Evolutionary conservation across 2,113 vertebrate species (phyloP).

Genomic region (Aythya baeri): DNA sequence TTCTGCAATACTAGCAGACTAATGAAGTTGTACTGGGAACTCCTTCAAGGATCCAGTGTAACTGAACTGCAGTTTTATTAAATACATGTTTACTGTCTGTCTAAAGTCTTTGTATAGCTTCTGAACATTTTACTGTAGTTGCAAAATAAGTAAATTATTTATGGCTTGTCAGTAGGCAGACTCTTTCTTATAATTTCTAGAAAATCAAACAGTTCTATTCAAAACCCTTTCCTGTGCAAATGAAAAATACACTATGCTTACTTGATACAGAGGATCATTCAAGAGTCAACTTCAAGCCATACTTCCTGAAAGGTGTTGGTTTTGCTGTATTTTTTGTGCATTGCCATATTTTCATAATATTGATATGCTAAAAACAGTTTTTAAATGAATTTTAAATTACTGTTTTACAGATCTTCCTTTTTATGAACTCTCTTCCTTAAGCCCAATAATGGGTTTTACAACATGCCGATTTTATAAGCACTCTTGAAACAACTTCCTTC

Average conservation of each 20-base stretch:
- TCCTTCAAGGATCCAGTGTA: conserved; percentile 88
- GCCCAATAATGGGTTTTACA: background rate
- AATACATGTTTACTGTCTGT: conserved; percentile 68
- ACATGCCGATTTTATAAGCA: background rate
- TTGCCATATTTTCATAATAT: background rate
- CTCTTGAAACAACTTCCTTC: background rate
- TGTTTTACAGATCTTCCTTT: background rate
- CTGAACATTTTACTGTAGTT: conserved; percentile 73
- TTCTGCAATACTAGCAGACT: conserved; percentile 82
- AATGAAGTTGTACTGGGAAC: conserved; percentile 92
- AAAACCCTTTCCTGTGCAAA: background rate
- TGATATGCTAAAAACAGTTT: background rate
- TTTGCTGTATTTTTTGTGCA: background rate
- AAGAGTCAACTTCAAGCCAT: background rate
- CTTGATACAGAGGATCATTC: background rate
- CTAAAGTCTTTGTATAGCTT: conserved; percentile 78
- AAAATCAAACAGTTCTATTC: background rate
- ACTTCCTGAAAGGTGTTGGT: background rate
- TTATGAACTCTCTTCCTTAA: background rate
- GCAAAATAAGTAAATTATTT: conserved; percentile 73
- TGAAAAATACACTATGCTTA: background rate
- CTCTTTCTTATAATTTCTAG: conserved; percentile 37
- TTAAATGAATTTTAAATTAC: background rate
- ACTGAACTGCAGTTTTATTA: conserved; percentile 82
- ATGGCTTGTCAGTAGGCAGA: conserved; percentile 64